Evolutionary conservation across 2,113 vertebrate genomes (phyloP), one percentile per base, ranked within the genome.

Genomic region (Ramphastos sulfuratus): DNA sequence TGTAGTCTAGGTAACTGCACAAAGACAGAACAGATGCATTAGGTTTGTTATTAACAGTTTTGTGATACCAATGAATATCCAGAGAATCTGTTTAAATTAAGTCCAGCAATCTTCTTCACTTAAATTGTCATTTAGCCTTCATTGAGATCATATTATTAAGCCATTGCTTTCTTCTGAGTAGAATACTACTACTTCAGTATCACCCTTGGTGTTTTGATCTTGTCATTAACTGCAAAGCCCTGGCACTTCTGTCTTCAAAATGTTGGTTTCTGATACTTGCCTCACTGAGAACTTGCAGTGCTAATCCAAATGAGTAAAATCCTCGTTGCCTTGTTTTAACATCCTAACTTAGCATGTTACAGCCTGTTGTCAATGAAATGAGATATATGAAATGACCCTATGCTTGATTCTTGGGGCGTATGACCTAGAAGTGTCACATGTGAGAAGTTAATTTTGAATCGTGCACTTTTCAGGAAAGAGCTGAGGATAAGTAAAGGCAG

Each of bases 1-100:
- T 76, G 95, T 97, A 95, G 94, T 95, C 95, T 97, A 97, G 97
- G 97, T 97, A 98, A 98, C 95, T 92, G 95, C 94, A 96, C 91
- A 97, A 94, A 95, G 93, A 94, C 67, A 83, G 93, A 98, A 90
- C 97, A 97, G 97, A 97, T 97, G 95, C 95, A 94, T 97, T 96
- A 91, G 70, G 12, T 90, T 96, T 88, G 90, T 93, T 97, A 95
- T 95, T 96, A 98, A 97, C 93, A 97, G 92, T 96, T 97, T 95
- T 96, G 95, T 61, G 92, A 96, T 96, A 95, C 78, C 72, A 86
- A 82, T 33, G 8, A 90, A 92, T 89, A 91, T 95, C 97, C 95
- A 78, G 85, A 93, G 94, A 97, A 95, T 96, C 92, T 78, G 10
- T 95, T 97, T 95, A 97, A 95, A 97, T 97, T 96, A 96, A 96